Conservation (phyloP, 2,113 vertebrate species). For the Cavia porcellus region DNA sequence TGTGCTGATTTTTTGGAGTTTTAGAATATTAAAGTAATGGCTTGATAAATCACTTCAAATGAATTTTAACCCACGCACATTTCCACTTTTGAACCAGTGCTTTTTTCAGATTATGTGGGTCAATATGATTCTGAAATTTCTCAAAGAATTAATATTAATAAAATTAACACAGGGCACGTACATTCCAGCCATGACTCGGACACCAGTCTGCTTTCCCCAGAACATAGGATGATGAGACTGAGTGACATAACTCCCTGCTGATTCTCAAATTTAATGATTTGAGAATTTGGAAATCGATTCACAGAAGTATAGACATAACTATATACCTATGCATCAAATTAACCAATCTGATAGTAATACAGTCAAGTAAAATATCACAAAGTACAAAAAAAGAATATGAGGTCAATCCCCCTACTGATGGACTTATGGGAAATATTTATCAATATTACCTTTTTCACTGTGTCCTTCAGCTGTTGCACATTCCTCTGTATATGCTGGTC, state of each 20-base stretch:
- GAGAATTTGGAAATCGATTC: neutral
- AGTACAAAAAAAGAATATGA: neutral
- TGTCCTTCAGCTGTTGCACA: slow-evolving; percentile 85
- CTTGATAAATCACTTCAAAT: slow-evolving; percentile 32
- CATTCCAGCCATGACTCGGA: neutral
- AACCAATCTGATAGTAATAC: neutral
- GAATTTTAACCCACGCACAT: neutral
- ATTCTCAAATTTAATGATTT: neutral
- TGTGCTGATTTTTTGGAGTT: slow-evolving; percentile 24
- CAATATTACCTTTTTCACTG: slow-evolving; percentile 85
- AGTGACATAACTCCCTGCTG: neutral
- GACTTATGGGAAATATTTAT: neutral
- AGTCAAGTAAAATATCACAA: slow-evolving; percentile 16
- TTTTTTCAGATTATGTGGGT: neutral
- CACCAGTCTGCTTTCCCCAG: neutral
- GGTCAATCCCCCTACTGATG: neutral
- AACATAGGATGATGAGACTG: neutral
- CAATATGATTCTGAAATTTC: neutral
- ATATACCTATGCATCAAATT: neutral
- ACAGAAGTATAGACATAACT: neutral
- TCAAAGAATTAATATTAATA: neutral
- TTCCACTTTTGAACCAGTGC: neutral
- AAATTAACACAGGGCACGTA: neutral
- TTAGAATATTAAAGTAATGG: neutral
- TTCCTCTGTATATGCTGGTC: slow-evolving; percentile 81